Evolutionary conservation across 2,888 invertebrate species (phyloP).

Genomic region (Odontocolon sp.): DNA sequence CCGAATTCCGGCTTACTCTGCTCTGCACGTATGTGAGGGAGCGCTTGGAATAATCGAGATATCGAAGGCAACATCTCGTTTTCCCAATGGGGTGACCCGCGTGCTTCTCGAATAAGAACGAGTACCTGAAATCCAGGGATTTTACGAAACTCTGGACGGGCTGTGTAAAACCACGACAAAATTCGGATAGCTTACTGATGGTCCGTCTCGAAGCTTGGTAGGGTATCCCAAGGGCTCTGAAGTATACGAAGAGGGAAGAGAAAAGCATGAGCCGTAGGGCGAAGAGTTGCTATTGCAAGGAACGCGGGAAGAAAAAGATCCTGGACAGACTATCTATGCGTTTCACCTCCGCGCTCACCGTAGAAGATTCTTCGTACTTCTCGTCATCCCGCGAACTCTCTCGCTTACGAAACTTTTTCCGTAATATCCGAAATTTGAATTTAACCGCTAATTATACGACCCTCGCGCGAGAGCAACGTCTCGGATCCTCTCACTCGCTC

Average conservation of each 20-base stretch:
- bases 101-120: not conserved
- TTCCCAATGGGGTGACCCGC: constrained; percentile 11
- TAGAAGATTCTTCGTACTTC: constrained; percentile 51
- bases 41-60: constrained; percentile 69
- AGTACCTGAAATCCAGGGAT: not conserved
- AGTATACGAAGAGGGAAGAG: constrained; percentile 31
- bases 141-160: constrained; percentile 6
- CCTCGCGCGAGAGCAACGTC: constrained; percentile 49
- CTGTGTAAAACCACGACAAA: constrained; percentile 18
- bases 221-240: constrained; percentile 27
- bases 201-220: constrained; percentile 1
- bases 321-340: not conserved
- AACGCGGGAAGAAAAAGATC: constrained; percentile 32
- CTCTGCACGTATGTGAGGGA: constrained; percentile 34
- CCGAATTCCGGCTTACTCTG: constrained; percentile 38
- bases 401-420: constrained; percentile 70
- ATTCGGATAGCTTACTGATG: constrained; percentile 22
- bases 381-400: constrained; percentile 54
- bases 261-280: not conserved
- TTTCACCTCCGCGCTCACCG: constrained; percentile 13
- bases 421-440: constrained; percentile 78
- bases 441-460: constrained; percentile 75
- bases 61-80: constrained; percentile 65
- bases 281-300: constrained; percentile 1
- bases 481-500: constrained; percentile 2